A percentile compares a stretch with the other conserved stretches of the same genome.
Conservation (phyloP, 2,113 vertebrate species). For the Oophaga pumilio region DNA sequence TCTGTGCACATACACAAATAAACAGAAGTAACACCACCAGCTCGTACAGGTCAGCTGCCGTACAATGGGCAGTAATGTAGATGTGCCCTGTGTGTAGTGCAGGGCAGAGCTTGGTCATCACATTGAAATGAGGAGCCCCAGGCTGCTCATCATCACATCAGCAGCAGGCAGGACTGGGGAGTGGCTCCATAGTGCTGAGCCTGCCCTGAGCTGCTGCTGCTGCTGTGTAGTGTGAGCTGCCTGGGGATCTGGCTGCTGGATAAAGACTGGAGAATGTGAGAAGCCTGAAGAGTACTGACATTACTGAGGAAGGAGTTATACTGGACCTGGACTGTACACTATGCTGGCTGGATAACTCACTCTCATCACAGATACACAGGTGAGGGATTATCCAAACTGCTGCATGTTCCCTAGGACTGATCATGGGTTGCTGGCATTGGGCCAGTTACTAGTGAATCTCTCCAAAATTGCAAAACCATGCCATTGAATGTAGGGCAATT, state of each 20-base stretch:
- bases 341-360: not conserved
- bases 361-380: not conserved
- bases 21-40: not conserved
- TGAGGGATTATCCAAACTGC: not conserved
- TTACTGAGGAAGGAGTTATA: not conserved
- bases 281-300: not conserved
- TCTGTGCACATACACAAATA: not conserved
- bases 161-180: slow-evolving; percentile 68
- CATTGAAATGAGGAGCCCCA: not conserved
- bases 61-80: not conserved
- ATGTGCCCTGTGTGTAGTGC: not conserved
- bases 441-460: not conserved
- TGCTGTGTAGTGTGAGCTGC: slow-evolving; percentile 1
- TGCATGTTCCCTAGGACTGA: not conserved
- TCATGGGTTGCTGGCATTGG: not conserved
- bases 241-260: not conserved
- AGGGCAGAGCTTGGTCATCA: slow-evolving; percentile 57
- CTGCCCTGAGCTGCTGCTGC: slow-evolving; percentile 61
- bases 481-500: not conserved
- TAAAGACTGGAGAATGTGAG: not conserved
- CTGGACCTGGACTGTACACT: not conserved
- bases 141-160: not conserved
- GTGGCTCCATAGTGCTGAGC: slow-evolving; percentile 71
- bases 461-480: not conserved
- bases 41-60: not conserved